Percentiles rank a stretch among this genome's conserved stretches.
Evolutionary conservation across 1,140 invertebrate genomes (phyloP).

Genomic region (Rhopalosiphum maidis): DNA sequence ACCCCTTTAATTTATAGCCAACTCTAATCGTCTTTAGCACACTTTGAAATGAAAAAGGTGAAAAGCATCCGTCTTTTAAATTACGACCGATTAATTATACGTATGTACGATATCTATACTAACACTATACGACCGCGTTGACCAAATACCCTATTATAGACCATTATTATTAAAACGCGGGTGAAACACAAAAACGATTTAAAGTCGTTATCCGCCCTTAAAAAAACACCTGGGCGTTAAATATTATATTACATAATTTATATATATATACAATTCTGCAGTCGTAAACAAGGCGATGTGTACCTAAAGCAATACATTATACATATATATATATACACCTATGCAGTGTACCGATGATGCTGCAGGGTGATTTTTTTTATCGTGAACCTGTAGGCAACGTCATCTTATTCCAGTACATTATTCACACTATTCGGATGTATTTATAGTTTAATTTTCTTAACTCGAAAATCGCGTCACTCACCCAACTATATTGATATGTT

Average conservation of each 20-base stretch:
- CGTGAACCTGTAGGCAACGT: not conserved
- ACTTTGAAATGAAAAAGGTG: not conserved
- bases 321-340: not conserved
- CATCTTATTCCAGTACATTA: not conserved
- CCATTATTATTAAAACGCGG: conserved; percentile 1
- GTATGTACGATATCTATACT: not conserved
- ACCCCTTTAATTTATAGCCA: conserved; percentile 2
- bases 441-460: not conserved
- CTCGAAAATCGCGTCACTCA: not conserved
- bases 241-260: not conserved
- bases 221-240: conserved; percentile 7
- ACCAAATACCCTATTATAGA: conserved; percentile 6
- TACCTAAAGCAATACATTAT: not conserved
- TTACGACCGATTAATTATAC: conserved; percentile 7
- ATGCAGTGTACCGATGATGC: too few species aligned
- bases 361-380: not conserved
- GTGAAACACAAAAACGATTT: conserved; percentile 1
- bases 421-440: not conserved
- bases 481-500: not conserved
- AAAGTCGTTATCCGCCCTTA: not conserved
- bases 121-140: not conserved
- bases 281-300: not conserved
- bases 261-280: not conserved
- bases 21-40: conserved; percentile 3
- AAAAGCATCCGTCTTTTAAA: conserved; percentile 9